Base-by-base conservation (phyloP, 2,888 invertebrate genomes). In the Drosophila gaucha region DNA sequence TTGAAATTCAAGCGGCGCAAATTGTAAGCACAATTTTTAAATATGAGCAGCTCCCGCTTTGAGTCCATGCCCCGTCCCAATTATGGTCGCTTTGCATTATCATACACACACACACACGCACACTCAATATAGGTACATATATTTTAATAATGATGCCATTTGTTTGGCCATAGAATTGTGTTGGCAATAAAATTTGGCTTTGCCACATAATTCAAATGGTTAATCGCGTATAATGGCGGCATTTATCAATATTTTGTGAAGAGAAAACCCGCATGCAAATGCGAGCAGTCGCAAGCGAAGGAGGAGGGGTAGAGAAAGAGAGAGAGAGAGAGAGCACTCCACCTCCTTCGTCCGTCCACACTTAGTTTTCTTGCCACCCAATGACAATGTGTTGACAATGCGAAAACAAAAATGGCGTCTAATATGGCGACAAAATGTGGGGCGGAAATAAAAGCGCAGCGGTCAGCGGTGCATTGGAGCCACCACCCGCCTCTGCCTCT, bases 161-260 rank as follows among this genome's bases (percentile, higher is more conserved):
- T 85, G 85, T 88, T 88, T 72, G 77, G 72, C 63, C 78, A 84
- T 86, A 86, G 80, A 86, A 84, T 77, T 67, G 78, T 80, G 74
- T 69, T 71, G 87, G 84, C 86, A 83, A 85, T 85, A 86, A 85
- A 85, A 85, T 85, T 85, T 86, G 85, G 84, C 89, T 85, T 87
- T 86, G 89, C 70, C 78, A 78, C 88, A 90, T 89, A 90, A 90
- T 89, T 90, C 89, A 90, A 89, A 88, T 83, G 78, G 88, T 90
- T 90, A 90, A 90, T 90, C 90, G 89, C 82, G 86, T 90, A 90
- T 89, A 90, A 90, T 82, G 82, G 82, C 76, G 82, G 80, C 82
- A 82, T 82, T 87, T 82, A 82, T 82, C 82, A 82, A 82, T 82
- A 82, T 85, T 82, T 86, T 62, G 46, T 46, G 59, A 57, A 57